phyloP scores from a whole-genome alignment of 2,888 invertebrate genomes.

The Drosophila antonietae region DNA sequence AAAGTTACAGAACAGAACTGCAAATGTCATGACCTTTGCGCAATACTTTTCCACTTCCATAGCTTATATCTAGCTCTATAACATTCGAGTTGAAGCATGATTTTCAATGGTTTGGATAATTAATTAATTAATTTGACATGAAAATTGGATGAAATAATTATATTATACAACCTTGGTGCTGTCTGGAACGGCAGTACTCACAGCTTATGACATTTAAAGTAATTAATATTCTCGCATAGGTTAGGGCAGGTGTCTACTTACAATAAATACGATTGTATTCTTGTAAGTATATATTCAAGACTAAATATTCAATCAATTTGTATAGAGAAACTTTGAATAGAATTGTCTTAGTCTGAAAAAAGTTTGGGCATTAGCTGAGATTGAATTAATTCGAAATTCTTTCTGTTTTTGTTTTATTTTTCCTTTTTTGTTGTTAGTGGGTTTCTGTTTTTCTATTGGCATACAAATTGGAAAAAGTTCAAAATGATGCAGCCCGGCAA shows the following conservation, averaged over 20 bases:
- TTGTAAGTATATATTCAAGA: not conserved
- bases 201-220: not conserved
- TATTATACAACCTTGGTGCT: not conserved
- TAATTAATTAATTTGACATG: not conserved
- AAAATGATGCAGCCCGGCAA: slow-evolving; percentile 12
- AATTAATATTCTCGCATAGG: not conserved
- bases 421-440: slow-evolving; percentile 14
- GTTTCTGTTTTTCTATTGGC: slow-evolving; percentile 56
- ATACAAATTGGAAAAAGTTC: slow-evolving; percentile 50
- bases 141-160: slow-evolving; percentile 1
- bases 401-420: slow-evolving; percentile 19
- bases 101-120: slow-evolving; percentile 1
- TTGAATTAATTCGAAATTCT: slow-evolving; percentile 47
- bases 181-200: not conserved
- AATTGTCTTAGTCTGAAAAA: slow-evolving; percentile 25
- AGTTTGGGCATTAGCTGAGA: slow-evolving; percentile 60
- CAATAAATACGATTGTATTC: not conserved
- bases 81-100: not conserved
- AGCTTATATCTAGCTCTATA: not conserved
- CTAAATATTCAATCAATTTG: not conserved
- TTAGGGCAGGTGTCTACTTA: not conserved
- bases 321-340: slow-evolving; percentile 1
- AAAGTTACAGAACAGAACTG: not conserved
- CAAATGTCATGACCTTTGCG: not conserved
- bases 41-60: not conserved